A percentile compares a stretch with the other conserved stretches of the same genome.
These are phyloP conservation scores for Tiliqua scincoides DNA, from an alignment of 2,113 vertebrate species.

Conservation along the genomic window DNA sequence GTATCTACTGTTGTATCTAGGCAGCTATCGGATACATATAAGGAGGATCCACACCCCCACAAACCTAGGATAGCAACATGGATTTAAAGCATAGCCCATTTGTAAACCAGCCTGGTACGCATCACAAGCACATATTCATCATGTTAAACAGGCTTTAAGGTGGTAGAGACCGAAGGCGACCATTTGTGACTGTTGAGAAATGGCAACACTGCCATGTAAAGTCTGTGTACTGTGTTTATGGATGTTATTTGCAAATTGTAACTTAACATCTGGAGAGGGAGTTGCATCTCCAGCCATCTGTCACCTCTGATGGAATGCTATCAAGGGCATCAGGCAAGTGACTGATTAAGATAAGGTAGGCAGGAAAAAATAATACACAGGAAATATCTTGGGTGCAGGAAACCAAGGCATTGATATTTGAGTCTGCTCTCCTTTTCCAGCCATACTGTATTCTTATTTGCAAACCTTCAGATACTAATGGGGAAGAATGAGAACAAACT, in stretches of 20 bases:
- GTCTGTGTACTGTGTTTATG: neutral
- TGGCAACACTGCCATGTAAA: neutral
- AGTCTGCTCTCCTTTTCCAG: neutral
- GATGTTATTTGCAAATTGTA: constrained; percentile 42
- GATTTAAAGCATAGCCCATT: neutral
- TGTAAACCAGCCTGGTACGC: neutral
- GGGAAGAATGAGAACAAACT: no score
- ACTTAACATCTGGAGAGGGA: constrained; percentile 61
- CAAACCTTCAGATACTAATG: neutral
- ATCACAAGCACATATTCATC: neutral
- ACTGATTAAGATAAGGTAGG: constrained; percentile 1
- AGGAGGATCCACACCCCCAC: neutral
- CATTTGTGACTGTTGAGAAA: no score
- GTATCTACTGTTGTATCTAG: no score
- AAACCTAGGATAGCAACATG: neutral
- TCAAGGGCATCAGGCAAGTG: constrained; percentile 8
- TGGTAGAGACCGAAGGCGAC: neutral
- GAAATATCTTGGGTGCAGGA: neutral
- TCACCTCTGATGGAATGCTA: constrained; percentile 14
- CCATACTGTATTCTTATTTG: neutral
- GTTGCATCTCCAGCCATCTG: constrained; percentile 54
- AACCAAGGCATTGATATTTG: neutral
- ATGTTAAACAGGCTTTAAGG: neutral
- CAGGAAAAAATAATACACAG: neutral
- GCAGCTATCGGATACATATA: neutral